Conservation (phyloP, 2,797 vertebrate genomes). For the Mastacembelus armatus region DNA sequence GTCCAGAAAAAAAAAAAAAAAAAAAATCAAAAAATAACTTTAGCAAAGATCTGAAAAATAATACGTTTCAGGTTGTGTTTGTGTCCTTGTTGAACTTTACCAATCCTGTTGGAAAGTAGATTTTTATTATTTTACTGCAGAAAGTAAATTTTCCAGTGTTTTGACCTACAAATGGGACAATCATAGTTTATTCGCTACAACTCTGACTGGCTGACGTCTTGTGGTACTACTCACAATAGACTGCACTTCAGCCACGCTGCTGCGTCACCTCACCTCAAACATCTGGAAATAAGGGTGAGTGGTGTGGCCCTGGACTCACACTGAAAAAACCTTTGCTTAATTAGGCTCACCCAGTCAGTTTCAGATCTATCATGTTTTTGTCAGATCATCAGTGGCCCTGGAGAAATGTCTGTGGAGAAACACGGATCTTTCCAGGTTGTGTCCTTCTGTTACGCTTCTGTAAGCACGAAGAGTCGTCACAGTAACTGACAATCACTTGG, state of each 20-base stretch:
- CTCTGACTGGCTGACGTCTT: neutral
- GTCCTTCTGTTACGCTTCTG: slow-evolving; percentile 51
- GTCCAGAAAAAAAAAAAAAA: too few species aligned
- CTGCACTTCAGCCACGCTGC: neutral
- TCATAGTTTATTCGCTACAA: too few species aligned
- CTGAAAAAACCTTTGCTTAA: neutral
- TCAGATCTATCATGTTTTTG: neutral
- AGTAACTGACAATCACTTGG: slow-evolving; percentile 51
- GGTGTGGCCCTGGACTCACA: neutral
- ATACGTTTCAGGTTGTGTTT: too few species aligned
- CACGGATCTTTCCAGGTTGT: slow-evolving; percentile 7
- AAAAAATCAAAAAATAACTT: too few species aligned
- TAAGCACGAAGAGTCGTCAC: slow-evolving; percentile 58
- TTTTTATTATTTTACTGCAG: too few species aligned
- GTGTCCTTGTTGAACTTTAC: too few species aligned
- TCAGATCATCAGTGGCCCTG: neutral
- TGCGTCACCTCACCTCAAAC: neutral
- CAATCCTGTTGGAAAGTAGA: too few species aligned
- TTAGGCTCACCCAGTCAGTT: neutral
- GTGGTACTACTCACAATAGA: neutral
- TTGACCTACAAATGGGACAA: neutral
- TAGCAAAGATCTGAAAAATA: too few species aligned
- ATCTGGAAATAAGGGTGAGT: too few species aligned
- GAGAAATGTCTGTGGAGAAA: slow-evolving; percentile 27
- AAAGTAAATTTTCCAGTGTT: too few species aligned